phyloP scores from a whole-genome alignment of 2,113 vertebrate genomes.

The Notiomystis cincta region DNA sequence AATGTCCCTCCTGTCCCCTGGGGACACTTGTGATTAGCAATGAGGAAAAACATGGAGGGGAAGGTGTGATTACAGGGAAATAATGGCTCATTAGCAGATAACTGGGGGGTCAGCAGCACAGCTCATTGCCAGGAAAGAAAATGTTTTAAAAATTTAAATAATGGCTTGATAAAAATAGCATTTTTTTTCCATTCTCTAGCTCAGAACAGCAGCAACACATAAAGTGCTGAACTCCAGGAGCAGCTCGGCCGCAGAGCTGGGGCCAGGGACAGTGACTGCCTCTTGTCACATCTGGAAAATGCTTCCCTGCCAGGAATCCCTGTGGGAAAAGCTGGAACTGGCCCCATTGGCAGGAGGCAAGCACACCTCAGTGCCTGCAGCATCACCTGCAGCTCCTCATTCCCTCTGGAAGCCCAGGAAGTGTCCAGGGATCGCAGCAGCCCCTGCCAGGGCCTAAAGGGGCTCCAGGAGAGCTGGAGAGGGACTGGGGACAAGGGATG shows the following conservation, averaged over 20 bases:
- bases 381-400: not conserved
- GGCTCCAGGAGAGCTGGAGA: not conserved
- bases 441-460: not conserved
- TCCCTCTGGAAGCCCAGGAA: not conserved
- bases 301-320: not conserved
- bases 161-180: not conserved
- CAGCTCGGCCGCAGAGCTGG: not conserved
- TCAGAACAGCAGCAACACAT: rapidly evolving
- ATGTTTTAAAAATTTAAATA: not conserved
- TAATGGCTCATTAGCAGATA: not conserved
- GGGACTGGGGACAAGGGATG: not conserved
- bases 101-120: not conserved
- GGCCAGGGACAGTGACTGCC: not conserved
- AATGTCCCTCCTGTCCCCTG: not conserved
- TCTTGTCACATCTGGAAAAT: not conserved
- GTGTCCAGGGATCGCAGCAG: not conserved
- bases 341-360: not conserved
- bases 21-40: not conserved
- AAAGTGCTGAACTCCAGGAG: not conserved
- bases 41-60: not conserved
- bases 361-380: not conserved
- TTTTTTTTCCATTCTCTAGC: not conserved
- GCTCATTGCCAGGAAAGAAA: not conserved
- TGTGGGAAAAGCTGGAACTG: rapidly evolving
- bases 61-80: constrained; percentile 1